Percentiles rank a stretch among this genome's conserved stretches.
Conservation (phyloP, 2,797 vertebrate species). For the Platyrinchus mystaceus region DNA sequence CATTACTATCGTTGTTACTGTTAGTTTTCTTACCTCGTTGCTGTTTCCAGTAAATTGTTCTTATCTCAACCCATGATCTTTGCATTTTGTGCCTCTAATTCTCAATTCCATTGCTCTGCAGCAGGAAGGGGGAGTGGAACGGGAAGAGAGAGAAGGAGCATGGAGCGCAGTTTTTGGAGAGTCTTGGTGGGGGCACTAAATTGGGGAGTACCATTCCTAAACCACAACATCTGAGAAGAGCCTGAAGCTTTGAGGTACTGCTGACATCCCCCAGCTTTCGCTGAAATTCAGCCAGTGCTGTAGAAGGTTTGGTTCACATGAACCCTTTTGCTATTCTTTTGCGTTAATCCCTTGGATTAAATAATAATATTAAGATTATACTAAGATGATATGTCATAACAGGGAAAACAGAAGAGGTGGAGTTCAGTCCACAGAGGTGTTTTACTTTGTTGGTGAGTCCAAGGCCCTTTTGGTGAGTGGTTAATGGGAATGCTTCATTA, state of each 20-base stretch:
- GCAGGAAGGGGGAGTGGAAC: not conserved
- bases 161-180: not conserved
- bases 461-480: not conserved
- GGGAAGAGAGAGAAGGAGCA: not conserved
- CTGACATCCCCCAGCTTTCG: fast-evolving
- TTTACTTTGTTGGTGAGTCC: not conserved
- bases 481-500: not conserved
- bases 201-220: not conserved
- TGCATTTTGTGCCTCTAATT: not conserved
- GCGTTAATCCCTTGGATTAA: not conserved
- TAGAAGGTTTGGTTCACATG: not conserved
- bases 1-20: not conserved
- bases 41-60: not conserved
- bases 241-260: not conserved
- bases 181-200: not conserved
- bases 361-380: not conserved
- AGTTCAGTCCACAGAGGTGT: not conserved
- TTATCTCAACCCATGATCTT: not conserved
- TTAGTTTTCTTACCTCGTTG: not conserved
- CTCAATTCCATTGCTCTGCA: not conserved
- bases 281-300: not conserved
- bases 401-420: not conserved
- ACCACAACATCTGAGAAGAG: not conserved
- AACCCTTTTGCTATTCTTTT: not conserved
- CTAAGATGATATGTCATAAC: not conserved